A percentile compares a stretch with the other conserved stretches of the same genome.
These are phyloP conservation scores for Platalea minor DNA, from an alignment of 2,797 vertebrate species.

Conservation along the genomic window DNA sequence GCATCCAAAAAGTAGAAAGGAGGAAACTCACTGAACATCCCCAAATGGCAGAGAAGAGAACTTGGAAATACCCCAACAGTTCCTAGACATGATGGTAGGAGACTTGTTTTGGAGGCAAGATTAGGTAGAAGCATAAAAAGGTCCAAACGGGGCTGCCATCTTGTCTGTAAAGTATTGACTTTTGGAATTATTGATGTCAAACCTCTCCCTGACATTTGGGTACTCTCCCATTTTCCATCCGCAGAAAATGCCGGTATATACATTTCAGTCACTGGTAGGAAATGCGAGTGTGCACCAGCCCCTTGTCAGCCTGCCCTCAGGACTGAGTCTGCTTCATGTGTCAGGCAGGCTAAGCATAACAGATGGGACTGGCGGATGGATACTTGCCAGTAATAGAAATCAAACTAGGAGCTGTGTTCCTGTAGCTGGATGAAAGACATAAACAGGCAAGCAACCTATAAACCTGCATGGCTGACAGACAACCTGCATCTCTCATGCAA, in stretches of 20 bases:
- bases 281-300: not conserved
- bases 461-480: not conserved
- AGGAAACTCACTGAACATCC: not conserved
- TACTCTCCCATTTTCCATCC: not conserved
- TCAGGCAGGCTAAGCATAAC: not conserved
- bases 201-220: not conserved
- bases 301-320: constrained; percentile 3
- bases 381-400: constrained; percentile 34
- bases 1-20: not conserved
- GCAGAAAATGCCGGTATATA: not conserved
- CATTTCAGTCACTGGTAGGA: not conserved
- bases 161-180: not conserved
- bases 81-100: not conserved
- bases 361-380: not conserved
- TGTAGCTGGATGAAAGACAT: not conserved
- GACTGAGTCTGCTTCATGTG: not conserved
- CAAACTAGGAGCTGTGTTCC: not conserved
- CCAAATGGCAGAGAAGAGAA: not conserved
- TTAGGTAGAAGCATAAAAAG: not conserved
- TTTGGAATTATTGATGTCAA: not conserved
- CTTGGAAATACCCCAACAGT: not conserved
- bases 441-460: not conserved
- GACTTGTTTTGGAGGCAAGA: not conserved
- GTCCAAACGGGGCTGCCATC: not conserved
- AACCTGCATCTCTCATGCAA: not conserved